phyloP scores from a whole-genome alignment of 1,140 invertebrate species.

The Drosophila sp. region DNA sequence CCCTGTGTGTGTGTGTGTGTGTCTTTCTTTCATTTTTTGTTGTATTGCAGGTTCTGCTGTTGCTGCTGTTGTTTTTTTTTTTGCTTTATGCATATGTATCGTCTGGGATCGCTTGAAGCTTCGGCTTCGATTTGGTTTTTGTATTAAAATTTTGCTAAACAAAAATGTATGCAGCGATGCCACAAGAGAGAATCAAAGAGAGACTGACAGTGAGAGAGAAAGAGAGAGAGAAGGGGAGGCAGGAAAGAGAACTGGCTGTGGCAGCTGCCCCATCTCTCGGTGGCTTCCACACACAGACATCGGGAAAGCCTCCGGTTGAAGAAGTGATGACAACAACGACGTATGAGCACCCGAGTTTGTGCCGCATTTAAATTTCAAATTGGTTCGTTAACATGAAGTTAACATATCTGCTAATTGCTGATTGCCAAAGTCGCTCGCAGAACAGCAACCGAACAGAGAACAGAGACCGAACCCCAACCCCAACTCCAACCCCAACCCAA shows the following conservation, averaged over 20 bases:
- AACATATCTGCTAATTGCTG: constrained; percentile 83
- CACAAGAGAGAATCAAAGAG: neutral
- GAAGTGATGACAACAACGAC: constrained; percentile 79
- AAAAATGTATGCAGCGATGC: constrained; percentile 53
- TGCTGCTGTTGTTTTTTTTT: constrained; percentile 36
- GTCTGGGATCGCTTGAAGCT: constrained; percentile 64
- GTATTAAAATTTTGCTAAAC: constrained; percentile 78
- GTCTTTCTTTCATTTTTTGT: constrained; percentile 20
- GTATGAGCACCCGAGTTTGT: constrained; percentile 79
- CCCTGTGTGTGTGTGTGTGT: constrained; percentile 21
- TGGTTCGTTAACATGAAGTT: constrained; percentile 83
- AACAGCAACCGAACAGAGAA: constrained; percentile 23
- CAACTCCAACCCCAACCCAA: constrained; percentile 10
- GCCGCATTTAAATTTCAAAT: constrained; percentile 83
- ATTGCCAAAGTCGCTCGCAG: constrained; percentile 78
- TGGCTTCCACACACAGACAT: constrained; percentile 32
- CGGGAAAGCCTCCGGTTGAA: constrained; percentile 66
- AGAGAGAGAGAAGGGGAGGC: constrained; percentile 7
- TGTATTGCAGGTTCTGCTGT: constrained; percentile 24
- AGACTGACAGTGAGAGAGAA: neutral
- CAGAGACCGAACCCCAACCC: constrained; percentile 22
- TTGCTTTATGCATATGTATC: constrained; percentile 78
- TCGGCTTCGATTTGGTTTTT: constrained; percentile 66
- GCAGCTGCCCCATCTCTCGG: constrained; percentile 17
- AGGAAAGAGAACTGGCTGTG: constrained; percentile 18